A percentile compares a stretch with the other conserved stretches of the same genome.
Evolutionary conservation across 2,888 invertebrate species (phyloP).

Genomic region (Formica aserva): DNA sequence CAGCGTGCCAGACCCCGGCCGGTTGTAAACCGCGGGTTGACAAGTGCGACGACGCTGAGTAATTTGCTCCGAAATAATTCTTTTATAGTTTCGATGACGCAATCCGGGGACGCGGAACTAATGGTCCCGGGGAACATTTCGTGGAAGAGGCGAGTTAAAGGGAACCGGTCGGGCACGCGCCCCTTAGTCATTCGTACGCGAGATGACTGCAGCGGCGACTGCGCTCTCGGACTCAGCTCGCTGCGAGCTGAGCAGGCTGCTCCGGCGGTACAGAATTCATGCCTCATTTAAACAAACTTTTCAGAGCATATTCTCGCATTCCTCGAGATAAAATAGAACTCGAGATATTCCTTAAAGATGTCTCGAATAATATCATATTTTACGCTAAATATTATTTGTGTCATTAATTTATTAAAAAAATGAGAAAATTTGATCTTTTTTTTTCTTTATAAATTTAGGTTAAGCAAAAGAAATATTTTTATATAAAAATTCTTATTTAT

Average conservation of each 20-base stretch:
- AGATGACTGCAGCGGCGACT: conserved; percentile 14
- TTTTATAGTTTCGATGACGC: conserved; percentile 40
- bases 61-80: conserved; percentile 37
- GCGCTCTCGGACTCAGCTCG: not conserved
- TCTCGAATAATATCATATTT: not conserved
- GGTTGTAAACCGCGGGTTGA: conserved; percentile 29
- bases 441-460: not conserved
- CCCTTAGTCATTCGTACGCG: conserved; percentile 24
- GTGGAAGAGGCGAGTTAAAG: conserved; percentile 44
- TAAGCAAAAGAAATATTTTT: too few relatives aligned
- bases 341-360: not conserved
- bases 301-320: not conserved
- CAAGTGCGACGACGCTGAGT: conserved; percentile 2
- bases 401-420: not conserved
- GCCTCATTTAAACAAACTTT: conserved; percentile 5
- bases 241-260: not conserved
- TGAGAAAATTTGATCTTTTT: not conserved
- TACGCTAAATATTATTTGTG: not conserved
- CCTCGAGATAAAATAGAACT: not conserved
- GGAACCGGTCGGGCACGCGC: conserved; percentile 48
- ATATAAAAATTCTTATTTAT: not conserved
- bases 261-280: not conserved
- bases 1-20: not conserved
- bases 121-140: conserved; percentile 32
- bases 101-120: conserved; percentile 47